Conservation (phyloP, 1,140 invertebrate species). For the Neodiprion fabricii region DNA sequence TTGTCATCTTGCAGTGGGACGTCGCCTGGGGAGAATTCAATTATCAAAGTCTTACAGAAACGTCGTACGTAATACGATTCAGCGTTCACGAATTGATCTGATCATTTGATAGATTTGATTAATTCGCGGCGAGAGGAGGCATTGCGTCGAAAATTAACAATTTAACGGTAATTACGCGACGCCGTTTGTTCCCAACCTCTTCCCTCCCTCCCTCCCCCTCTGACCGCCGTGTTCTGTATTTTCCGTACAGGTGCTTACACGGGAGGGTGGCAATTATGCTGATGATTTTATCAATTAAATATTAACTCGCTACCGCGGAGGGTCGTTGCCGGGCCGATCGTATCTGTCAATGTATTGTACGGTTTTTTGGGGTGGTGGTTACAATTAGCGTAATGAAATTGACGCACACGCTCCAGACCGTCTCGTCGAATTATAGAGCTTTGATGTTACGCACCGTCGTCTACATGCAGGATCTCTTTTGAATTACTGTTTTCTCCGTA, state of each 20-base stretch:
- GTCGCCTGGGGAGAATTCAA: too few relatives aligned
- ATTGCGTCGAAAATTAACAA: background rate
- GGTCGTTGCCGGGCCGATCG: background rate
- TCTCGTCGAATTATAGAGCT: background rate
- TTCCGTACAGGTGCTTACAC: background rate
- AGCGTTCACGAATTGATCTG: background rate
- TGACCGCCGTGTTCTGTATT: background rate
- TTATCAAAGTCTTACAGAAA: too few relatives aligned
- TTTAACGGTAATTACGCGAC: conserved; percentile 4
- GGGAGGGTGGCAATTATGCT: conserved; percentile 25
- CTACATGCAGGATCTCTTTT: background rate
- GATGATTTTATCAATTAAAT: conserved; percentile 30
- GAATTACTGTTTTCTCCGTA: background rate
- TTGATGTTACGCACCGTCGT: background rate
- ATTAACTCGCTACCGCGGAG: conserved; percentile 20
- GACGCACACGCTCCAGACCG: background rate
- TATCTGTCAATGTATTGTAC: conserved; percentile 6
- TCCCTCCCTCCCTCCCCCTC: background rate
- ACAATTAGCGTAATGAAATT: conserved; percentile 8
- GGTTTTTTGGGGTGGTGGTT: background rate
- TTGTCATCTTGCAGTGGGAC: too few relatives aligned
- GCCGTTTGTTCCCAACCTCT: background rate
- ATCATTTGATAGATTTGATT: background rate
- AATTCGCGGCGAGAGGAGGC: background rate
- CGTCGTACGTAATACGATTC: too few relatives aligned